phyloP scores from a whole-genome alignment of 2,797 vertebrate genomes.

The Natrix natrix region DNA sequence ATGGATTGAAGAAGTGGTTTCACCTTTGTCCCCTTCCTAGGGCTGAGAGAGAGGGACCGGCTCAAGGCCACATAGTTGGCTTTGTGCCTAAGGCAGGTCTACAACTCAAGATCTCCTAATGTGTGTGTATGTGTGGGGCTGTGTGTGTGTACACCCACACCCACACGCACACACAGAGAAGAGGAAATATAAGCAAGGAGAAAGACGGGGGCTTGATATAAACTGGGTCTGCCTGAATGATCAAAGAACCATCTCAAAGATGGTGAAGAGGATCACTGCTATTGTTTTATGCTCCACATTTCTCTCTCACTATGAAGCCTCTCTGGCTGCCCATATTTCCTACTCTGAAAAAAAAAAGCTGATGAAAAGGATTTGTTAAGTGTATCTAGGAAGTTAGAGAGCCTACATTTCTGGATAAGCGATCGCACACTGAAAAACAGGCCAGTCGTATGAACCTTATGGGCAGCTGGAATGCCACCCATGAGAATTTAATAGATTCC shows the following conservation, averaged over 20 bases:
- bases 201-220: background rate
- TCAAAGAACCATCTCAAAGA: background rate
- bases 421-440: background rate
- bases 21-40: background rate
- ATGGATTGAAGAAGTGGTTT: background rate
- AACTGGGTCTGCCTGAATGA: background rate
- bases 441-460: background rate
- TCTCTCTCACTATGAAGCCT: background rate
- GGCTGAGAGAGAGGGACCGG: background rate
- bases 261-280: background rate
- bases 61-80: background rate
- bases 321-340: background rate
- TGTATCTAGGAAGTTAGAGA: background rate
- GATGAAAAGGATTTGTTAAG: background rate
- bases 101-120: background rate
- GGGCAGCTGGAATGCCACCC: background rate
- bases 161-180: background rate
- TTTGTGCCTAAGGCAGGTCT: background rate
- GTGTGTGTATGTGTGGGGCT: background rate
- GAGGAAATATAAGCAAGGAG: background rate
- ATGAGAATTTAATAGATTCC: background rate
- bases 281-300: background rate
- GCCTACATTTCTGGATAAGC: background rate
- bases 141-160: background rate
- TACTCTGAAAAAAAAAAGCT: background rate